These are phyloP conservation scores for Diglossa brunneiventris DNA, from an alignment of 2,113 vertebrate species.

Conservation along the genomic window DNA sequence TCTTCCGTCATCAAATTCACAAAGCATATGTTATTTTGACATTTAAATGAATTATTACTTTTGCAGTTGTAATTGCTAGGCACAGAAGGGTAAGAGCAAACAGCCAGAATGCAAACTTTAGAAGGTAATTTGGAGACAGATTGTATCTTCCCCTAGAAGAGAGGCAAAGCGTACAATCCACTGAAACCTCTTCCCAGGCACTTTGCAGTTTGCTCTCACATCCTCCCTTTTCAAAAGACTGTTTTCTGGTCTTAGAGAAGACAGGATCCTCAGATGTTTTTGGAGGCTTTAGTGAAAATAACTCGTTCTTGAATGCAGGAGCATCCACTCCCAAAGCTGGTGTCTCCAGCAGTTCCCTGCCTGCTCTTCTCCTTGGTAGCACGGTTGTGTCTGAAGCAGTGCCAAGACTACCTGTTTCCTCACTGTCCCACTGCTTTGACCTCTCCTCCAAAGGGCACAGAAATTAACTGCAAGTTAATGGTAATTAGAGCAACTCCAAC, in stretches of 20 bases:
- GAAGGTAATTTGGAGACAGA: not conserved
- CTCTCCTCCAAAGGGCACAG: not conserved
- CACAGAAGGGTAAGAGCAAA: not conserved
- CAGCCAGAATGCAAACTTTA: not conserved
- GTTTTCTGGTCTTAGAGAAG: not conserved
- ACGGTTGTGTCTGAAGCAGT: fast-evolving
- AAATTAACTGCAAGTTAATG: constrained; percentile 42
- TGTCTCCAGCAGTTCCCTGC: not conserved
- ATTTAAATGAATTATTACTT: constrained; percentile 27
- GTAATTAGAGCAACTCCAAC: constrained; percentile 5
- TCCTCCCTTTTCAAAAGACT: not conserved
- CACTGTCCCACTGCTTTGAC: not conserved
- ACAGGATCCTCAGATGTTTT: not conserved
- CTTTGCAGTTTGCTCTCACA: not conserved
- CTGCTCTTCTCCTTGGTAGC: not conserved
- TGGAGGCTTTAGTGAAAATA: not conserved
- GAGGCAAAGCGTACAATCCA: not conserved
- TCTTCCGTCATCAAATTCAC: constrained; percentile 9
- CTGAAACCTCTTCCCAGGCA: not conserved
- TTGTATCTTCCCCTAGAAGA: not conserved
- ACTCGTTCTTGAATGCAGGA: not conserved
- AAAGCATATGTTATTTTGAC: constrained; percentile 24
- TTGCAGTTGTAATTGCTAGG: constrained; percentile 8
- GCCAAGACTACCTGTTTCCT: not conserved
- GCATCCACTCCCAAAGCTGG: fast-evolving